Base-by-base conservation (phyloP, 1,140 invertebrate genomes). In the Dryas iulia region DNA sequence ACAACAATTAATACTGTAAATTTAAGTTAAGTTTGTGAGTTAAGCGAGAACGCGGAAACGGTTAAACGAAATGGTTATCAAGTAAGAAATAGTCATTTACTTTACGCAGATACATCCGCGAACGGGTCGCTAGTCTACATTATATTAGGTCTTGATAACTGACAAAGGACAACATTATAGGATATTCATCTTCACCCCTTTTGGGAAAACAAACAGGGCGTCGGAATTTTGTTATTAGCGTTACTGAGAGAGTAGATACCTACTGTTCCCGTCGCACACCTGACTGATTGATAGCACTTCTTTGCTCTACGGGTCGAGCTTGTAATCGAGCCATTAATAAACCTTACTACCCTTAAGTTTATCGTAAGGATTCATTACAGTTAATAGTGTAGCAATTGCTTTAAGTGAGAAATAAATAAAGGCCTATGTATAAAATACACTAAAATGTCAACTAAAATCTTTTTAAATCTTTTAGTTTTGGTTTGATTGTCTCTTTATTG, bases 291-390 rank as follows among this genome's bases (percentile, higher is more conserved):
- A 91, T 91, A 88, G 89, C 85, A 86, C 88, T 90, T 91, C 89
- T 91, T 91, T 91, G 83, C 86, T 86, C 86, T 85, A 86, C 87
- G 89, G 89, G 88, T 87, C 87, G 89, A 86, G 89, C 84, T 87
- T 89, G 87, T 91, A 91, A 91, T 91, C 89, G 89, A 88, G 87
- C 86, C 89, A 91, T 91, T 91, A 89, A 91, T 91, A 91, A 91
- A 91, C 77, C 90, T 91, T 89, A 89, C 87, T 89, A 83, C 89
- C 87, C 85, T 79, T 79, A 86, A 89, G 82, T 89, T 87, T 87
- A 89, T 87, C 89, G 82, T 89, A 77, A 73, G 84, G 82, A 84
- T 82, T 87, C 85, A 83, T 87, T 89, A 88, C 84, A 81, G 74
- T 85, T 91, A 89, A 89, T 89, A 82, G 84, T 75, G 83, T 84